Percentiles rank a stretch among this genome's conserved stretches.
phyloP scores from a whole-genome alignment of 2,888 invertebrate species.

The Mactromeris polynyma region DNA sequence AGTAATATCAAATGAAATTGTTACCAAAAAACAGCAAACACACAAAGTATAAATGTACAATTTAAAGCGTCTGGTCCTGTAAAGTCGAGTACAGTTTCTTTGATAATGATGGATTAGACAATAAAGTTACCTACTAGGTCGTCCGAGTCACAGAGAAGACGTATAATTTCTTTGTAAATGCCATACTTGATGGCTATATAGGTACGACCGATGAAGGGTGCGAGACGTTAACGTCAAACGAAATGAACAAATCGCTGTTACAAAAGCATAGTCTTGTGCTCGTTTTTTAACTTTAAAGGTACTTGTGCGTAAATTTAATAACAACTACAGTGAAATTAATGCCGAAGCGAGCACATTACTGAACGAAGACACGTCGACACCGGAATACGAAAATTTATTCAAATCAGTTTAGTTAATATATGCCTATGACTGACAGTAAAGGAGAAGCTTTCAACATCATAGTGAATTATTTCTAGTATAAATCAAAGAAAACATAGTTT shows the following conservation, averaged over 20 bases:
- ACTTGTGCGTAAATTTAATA: background rate
- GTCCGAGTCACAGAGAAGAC: background rate
- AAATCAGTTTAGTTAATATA: conserved; percentile 35
- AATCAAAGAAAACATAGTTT: conserved; percentile 45
- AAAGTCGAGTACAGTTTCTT: background rate
- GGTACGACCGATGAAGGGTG: conserved; percentile 9
- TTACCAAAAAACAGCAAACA: background rate
- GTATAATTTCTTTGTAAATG: conserved; percentile 2
- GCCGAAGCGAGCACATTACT: background rate
- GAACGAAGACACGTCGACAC: background rate
- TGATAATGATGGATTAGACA: background rate
- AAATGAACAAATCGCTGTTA: background rate
- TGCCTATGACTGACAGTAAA: conserved; percentile 45
- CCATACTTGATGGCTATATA: conserved; percentile 2
- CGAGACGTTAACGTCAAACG: background rate
- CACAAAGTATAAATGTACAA: background rate
- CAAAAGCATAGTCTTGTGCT: background rate
- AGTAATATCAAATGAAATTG: background rate
- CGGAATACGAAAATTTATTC: conserved; percentile 49
- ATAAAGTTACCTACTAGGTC: background rate
- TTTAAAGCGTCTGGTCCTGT: background rate
- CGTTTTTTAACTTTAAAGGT: background rate
- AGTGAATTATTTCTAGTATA: conserved; percentile 47
- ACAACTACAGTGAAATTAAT: background rate
- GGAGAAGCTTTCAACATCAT: conserved; percentile 43